Evolutionary conservation across 2,797 vertebrate genomes (phyloP).

Genomic region (Sebastes cheni): DNA sequence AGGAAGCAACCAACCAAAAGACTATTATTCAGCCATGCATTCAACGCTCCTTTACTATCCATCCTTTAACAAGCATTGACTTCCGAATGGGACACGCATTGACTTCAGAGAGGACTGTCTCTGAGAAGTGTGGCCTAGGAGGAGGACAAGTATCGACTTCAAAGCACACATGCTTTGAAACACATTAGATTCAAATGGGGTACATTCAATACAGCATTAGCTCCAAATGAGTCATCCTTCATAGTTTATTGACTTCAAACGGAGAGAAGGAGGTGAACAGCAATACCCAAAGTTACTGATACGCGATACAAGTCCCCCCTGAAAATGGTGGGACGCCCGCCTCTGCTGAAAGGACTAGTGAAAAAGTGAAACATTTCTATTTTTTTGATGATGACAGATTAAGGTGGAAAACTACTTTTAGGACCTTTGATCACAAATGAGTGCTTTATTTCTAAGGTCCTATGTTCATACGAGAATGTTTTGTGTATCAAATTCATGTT

Average conservation of each 20-base stretch:
- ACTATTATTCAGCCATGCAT: slow-evolving; percentile 53
- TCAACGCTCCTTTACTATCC: slow-evolving; percentile 50
- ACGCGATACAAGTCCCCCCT: background rate
- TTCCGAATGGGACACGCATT: slow-evolving; percentile 69
- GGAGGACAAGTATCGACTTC: slow-evolving; percentile 69
- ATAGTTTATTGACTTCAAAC: slow-evolving; percentile 77
- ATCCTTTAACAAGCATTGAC: slow-evolving; percentile 70
- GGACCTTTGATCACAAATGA: background rate
- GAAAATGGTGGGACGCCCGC: background rate
- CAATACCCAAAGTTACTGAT: slow-evolving; percentile 20
- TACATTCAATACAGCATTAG: slow-evolving; percentile 70
- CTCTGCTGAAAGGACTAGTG: background rate
- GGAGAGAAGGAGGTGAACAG: slow-evolving; percentile 52
- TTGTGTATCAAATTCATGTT: slow-evolving; percentile 4
- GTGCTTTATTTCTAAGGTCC: background rate
- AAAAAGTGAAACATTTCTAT: background rate
- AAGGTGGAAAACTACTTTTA: background rate
- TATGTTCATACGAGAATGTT: background rate
- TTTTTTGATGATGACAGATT: background rate
- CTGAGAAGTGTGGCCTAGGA: slow-evolving; percentile 60
- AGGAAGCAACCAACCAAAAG: slow-evolving; percentile 52
- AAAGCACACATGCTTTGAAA: slow-evolving; percentile 75
- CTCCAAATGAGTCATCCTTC: slow-evolving; percentile 75
- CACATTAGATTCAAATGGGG: slow-evolving; percentile 70
- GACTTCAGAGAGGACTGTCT: slow-evolving; percentile 70